phyloP scores from a whole-genome alignment of 2,113 vertebrate genomes.

The Megaleporinus macrocephalus region DNA sequence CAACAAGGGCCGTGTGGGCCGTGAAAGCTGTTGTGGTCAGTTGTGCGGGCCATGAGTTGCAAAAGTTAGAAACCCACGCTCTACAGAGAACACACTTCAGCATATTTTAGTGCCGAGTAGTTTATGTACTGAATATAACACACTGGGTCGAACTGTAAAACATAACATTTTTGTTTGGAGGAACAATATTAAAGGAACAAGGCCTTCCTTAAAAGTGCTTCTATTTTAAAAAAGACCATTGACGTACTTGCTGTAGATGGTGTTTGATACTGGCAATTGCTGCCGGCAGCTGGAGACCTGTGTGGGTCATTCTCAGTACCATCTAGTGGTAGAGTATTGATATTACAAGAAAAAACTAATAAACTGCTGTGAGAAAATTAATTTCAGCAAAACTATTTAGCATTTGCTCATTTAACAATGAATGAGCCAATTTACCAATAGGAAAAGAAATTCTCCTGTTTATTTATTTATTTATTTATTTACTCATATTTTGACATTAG shows the following conservation, averaged over 20 bases:
- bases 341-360: neutral
- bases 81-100: too few relatives aligned
- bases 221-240: neutral
- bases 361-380: neutral
- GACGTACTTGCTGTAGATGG: neutral
- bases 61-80: too few relatives aligned
- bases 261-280: neutral
- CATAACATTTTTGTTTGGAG: too few relatives aligned
- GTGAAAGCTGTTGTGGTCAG: too few relatives aligned
- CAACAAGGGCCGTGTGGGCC: too few relatives aligned
- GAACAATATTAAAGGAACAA: neutral
- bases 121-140: too few relatives aligned
- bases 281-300: constrained; percentile 1
- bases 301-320: neutral
- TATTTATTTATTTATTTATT: too few relatives aligned
- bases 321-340: neutral
- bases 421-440: neutral
- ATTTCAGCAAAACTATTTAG: neutral
- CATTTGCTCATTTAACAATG: neutral
- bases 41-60: too few relatives aligned
- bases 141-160: too few relatives aligned
- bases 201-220: neutral
- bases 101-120: too few relatives aligned
- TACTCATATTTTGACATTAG: too few relatives aligned
- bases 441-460: too few relatives aligned